Evolutionary conservation across 2,888 invertebrate genomes (phyloP), one percentile per base, ranked within the genome.

Genomic region (Drosophila crucigera): DNA sequence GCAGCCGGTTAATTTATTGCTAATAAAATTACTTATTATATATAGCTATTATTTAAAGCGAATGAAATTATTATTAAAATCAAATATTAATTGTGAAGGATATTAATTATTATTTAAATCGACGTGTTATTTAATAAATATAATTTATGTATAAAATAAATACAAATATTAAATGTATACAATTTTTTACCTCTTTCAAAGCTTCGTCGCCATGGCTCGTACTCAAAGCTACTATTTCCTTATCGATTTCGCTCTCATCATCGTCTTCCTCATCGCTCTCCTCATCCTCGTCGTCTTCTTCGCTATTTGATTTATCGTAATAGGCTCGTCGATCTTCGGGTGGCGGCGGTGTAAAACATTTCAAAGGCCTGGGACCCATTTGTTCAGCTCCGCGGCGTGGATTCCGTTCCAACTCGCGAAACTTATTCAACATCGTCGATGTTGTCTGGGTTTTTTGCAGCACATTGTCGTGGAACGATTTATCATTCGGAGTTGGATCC

Each of bases 301-400:
- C 93, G 25, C 91, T 91, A 47, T 90, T 84, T n/a, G 94, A 93
- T 16, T 94, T 94, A 31, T 94, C 94, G 56, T 76, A 81, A 19
- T 78, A 25, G 1, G 84, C 72, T 7, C 92, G 93, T 25, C 94
- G 94, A 6, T 94, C 95, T 80, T 97, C 97, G 22, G 97, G 97
- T 0, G 98, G 98, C 2, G 98, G 98, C 3, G 98, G 98, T 0
- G 98, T 98, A 93, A 98, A 98, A 69, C 97, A 94, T 93, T 98
- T 98, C 73, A 98, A 93, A 0, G 98, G 98, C 91, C 97, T 97
- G 0, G 96, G 97, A 16, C 96, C 95, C 14, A 37, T 49, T 16
- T 68, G n/a, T 6, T 69, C 69, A 4, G 67, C 94, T 7, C 31
- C 43, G 4, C 54, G 64, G 33, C 39, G 59, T 74, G 95, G 94